Conservation (phyloP, 1,140 invertebrate genomes). For the Gryon sp. region DNA sequence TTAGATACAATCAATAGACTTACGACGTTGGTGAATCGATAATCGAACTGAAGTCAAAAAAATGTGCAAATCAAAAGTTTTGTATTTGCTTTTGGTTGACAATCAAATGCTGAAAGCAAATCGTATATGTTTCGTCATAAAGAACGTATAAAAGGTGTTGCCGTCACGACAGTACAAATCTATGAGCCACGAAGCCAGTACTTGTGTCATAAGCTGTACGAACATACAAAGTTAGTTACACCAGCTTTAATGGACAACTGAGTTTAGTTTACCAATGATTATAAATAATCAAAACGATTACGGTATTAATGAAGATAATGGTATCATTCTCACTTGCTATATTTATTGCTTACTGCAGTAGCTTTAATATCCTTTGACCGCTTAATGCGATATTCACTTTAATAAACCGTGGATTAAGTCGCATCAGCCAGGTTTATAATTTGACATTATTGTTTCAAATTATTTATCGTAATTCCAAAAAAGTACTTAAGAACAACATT, state of each 20-base stretch:
- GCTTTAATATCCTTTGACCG: slow-evolving; percentile 51
- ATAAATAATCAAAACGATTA: slow-evolving; percentile 56
- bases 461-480: neutral
- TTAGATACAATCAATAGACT: too few relatives aligned
- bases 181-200: too few relatives aligned
- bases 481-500: too few relatives aligned
- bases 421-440: slow-evolving; percentile 15
- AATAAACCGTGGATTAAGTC: slow-evolving; percentile 47
- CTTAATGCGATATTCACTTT: slow-evolving; percentile 50
- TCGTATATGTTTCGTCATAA: too few relatives aligned
- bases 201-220: slow-evolving; percentile 33
- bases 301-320: slow-evolving; percentile 58
- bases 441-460: slow-evolving; percentile 13
- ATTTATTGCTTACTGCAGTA: slow-evolving; percentile 38
- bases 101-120: too few relatives aligned
- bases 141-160: too few relatives aligned
- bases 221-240: neutral
- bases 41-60: too few relatives aligned
- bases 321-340: slow-evolving; percentile 48
- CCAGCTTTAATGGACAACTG: neutral
- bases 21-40: too few relatives aligned
- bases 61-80: too few relatives aligned
- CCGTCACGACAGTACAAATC: too few relatives aligned
- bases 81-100: too few relatives aligned
- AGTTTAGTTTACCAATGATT: slow-evolving; percentile 50